These are phyloP conservation scores for Pontoporia blainvillei DNA, from an alignment of 2,113 vertebrate genomes.

Conservation along the genomic window DNA sequence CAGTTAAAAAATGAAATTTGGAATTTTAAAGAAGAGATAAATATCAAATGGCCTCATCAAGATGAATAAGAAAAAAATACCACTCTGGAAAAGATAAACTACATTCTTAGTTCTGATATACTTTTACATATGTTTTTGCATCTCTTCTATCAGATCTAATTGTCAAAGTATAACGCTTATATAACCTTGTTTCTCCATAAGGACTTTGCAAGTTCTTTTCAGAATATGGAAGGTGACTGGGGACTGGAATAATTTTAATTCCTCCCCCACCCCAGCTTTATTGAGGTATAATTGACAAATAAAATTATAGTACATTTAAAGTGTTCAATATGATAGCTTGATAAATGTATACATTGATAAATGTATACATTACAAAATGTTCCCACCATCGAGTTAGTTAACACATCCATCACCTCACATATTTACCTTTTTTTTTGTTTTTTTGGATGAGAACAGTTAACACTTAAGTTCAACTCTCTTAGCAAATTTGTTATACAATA, in stretches of 20 bases:
- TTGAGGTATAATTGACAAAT: background rate
- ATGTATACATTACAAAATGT: background rate
- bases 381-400: background rate
- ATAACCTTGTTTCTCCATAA: background rate
- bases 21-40: background rate
- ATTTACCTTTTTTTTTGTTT: background rate
- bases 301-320: background rate
- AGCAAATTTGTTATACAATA: background rate
- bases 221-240: background rate
- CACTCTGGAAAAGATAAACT: background rate
- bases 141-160: background rate
- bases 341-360: background rate
- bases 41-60: background rate
- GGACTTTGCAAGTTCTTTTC: background rate
- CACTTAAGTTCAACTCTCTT: background rate
- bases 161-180: background rate
- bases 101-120: background rate
- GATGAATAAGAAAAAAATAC: background rate
- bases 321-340: background rate
- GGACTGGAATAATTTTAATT: constrained; percentile 29
- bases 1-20: constrained; percentile 6
- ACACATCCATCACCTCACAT: background rate
- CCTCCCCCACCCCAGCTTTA: background rate
- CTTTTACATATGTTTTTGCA: background rate
- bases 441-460: background rate